phyloP scores from a whole-genome alignment of 2,888 invertebrate species.

The Melieria picta region DNA sequence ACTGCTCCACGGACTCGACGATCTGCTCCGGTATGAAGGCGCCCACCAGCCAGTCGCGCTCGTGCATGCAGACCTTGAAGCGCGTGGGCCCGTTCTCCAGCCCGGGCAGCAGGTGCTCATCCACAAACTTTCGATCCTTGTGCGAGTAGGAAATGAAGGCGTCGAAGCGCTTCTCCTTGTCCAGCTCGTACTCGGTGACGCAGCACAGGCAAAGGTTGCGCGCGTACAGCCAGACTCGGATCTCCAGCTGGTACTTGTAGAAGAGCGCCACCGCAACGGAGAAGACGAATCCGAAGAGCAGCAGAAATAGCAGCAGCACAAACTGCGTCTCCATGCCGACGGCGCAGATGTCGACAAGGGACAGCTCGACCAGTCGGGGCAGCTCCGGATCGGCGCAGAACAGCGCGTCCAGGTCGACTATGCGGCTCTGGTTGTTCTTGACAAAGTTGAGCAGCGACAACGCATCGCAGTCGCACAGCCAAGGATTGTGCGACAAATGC shows the following conservation, averaged over 20 bases:
- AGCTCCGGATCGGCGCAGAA: conserved; percentile 7
- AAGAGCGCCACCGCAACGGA: neutral
- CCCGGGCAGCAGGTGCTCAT: conserved; percentile 14
- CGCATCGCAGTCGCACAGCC: conserved; percentile 22
- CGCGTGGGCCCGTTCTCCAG: conserved; percentile 16
- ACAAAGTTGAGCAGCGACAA: conserved; percentile 10
- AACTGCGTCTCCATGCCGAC: neutral
- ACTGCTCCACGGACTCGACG: conserved; percentile 18
- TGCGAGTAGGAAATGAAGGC: conserved; percentile 31
- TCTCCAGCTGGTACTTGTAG: conserved; percentile 17
- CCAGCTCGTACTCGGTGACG: conserved; percentile 23
- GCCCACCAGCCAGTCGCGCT: conserved; percentile 23
- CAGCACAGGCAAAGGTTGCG: conserved; percentile 25
- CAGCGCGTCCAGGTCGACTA: conserved; percentile 19
- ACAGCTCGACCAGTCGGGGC: conserved; percentile 6
- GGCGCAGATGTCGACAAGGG: conserved; percentile 20
- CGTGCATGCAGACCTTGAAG: conserved; percentile 18
- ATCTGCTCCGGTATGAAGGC: conserved; percentile 26
- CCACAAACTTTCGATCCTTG: conserved; percentile 20
- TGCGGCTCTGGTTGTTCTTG: conserved; percentile 19
- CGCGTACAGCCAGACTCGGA: conserved; percentile 29
- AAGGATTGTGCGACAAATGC: conserved; percentile 18
- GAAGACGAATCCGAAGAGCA: neutral
- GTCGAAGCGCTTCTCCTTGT: conserved; percentile 23
- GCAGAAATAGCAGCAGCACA: neutral